Evolutionary conservation across 2,888 invertebrate species (phyloP), one percentile per base, ranked within the genome.

Genomic region (Steromphala cineraria): DNA sequence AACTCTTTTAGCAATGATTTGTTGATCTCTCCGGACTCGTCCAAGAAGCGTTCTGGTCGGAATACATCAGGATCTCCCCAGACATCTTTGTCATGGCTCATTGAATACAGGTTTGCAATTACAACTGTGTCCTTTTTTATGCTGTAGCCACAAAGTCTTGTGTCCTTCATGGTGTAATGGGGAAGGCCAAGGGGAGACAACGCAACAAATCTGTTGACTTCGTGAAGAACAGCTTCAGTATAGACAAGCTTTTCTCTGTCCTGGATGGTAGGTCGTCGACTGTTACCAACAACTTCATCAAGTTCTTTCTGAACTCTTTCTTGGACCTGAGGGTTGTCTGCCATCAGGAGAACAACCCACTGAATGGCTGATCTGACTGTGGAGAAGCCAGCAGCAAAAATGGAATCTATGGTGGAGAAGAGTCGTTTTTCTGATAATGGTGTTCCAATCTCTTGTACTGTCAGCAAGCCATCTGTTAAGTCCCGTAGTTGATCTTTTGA

Each of bases 351-450:
- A 17, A 87, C 62, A 0, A 78, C 36, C 87, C 88, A 90, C 8
- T 78, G 40, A 13, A 89, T 17, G 8, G 86, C 78, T 5, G 77
- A 79, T 17, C 85, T 80, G 3, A 87, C 81, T 3, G 88, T 90
- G 56, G 88, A 89, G 28, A 86, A 80, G 0, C 90, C 90, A 67
- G 88, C 89, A 52, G 85, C 87, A 17, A 89, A 81, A 53, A 87
- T 79, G 10, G 85, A 87, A 46, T 80, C 79, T 8, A 87, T 28
- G n/a, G 31, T 67, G 21, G 28, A 31, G 31, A 67, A 67, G 15
- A 67, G 24, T 28, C 67, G 67, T 13, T 0, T 15, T 15, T 28
- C 31, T 4, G 24, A 17, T 7, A 67, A 36, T 36, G 36, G 36
- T 36, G 36, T 36, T 36, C 36, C 36, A 2, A 4, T 7, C 36